Conservation (phyloP, 2,888 invertebrate species). For the Drosophila affinis region DNA sequence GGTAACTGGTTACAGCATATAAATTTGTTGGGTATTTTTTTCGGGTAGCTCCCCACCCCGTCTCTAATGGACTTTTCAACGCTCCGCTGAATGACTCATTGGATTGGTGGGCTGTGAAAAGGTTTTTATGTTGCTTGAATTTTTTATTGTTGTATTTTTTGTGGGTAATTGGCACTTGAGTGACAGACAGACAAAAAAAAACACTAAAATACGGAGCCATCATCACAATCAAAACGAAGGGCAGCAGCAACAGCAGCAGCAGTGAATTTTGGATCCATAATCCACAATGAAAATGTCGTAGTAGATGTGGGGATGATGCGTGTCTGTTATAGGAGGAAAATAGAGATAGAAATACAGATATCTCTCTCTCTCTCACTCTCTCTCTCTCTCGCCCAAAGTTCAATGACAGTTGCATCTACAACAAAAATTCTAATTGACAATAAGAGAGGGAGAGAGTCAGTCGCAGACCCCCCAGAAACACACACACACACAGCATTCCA, state of each 20-base stretch:
- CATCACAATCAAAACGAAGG: constrained; percentile 43
- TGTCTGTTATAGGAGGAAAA: constrained; percentile 59
- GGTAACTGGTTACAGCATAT: constrained; percentile 13
- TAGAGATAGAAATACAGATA: constrained; percentile 8
- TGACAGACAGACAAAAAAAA: constrained; percentile 11
- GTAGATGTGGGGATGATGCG: constrained; percentile 28
- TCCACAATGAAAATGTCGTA: constrained; percentile 45
- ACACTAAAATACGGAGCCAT: neutral
- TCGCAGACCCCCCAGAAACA: constrained; percentile 26
- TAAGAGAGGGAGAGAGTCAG: too few relatives aligned
- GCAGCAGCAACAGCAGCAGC: constrained; percentile 17
- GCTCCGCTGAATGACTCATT: constrained; percentile 61
- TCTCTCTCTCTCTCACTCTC: constrained; percentile 14
- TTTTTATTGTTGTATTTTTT: constrained; percentile 15
- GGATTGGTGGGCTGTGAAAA: constrained; percentile 33
- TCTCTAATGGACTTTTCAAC: constrained; percentile 52
- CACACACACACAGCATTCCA: constrained; percentile 10
- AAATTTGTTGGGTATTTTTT: too few relatives aligned
- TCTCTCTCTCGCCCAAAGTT: constrained; percentile 50
- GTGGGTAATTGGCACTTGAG: constrained; percentile 66
- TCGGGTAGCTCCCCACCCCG: neutral
- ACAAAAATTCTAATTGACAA: constrained; percentile 55
- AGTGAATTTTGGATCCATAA: constrained; percentile 24
- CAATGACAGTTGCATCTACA: constrained; percentile 62
- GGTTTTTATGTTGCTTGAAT: constrained; percentile 13